Base-by-base conservation (phyloP, 2,113 vertebrate species). In the Xiphophorus hellerii region DNA sequence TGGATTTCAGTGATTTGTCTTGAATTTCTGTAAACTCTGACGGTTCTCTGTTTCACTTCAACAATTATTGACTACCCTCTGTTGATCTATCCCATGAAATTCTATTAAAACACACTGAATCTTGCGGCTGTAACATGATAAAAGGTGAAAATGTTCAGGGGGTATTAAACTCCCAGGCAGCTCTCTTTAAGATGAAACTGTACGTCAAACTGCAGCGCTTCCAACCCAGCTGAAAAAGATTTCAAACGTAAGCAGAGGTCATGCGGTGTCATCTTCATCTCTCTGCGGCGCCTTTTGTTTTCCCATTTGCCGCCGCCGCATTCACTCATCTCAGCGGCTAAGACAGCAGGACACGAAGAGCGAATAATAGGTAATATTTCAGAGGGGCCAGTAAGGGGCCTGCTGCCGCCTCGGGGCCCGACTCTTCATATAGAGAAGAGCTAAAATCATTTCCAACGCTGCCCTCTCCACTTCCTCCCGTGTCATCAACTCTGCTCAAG, bases 291-390 rank as follows among this genome's bases (percentile, higher is more conserved):
- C 60, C 62, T 82, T 77, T n/a, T 84, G 71, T 86, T 83, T 74
- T 27, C 51, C 82, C 77, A 85, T 87, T 85, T 80, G 80, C 78
- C 29, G 89, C 90, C 78, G 30, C 51, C 28, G 73, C 81, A 11
- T 73, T 76, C 63, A 54, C 82, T 87, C 84, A 76, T 91, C 84
- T 62, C 79, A 17, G 62, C 71, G 87, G 71, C 79, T 70, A 83
- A 84, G 87, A 85, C 77, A 60, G 78, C 9, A 58, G 78, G 76
- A 88, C 81, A 58, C 4, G 71, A 70, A 69, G 29, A 69, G 39
- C 64, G 74, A 74, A 86, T 82, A 83, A 88, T 85, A 78, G 85
- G 84, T 90, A 82, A 89, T 91, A 91, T 91, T 82, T 84, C 84
- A 81, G 73, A n/a, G 70, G 48, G 84, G 80, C 70, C 76, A 39